Evolutionary conservation across 2,888 invertebrate genomes (phyloP).

Genomic region (Stenodera caucasica): DNA sequence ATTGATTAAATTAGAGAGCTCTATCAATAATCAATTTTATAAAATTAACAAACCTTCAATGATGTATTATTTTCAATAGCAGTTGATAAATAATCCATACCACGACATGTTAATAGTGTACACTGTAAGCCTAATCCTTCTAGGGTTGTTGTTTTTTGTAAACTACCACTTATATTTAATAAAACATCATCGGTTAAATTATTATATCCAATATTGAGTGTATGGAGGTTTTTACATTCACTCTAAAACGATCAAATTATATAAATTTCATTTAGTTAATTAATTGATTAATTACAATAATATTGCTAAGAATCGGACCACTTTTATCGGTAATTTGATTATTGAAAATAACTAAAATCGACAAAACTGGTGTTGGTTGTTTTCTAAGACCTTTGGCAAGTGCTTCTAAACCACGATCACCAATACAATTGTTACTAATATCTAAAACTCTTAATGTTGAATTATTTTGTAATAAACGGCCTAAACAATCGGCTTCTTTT

Average conservation of each 20-base stretch:
- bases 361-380: constrained; percentile 42
- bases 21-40: background rate
- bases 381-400: constrained; percentile 47
- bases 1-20: constrained; percentile 22
- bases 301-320: constrained; percentile 45
- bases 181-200: constrained; percentile 50
- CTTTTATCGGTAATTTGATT: constrained; percentile 52
- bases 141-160: constrained; percentile 40
- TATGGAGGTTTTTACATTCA: constrained; percentile 48
- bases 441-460: constrained; percentile 47
- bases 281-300: constrained; percentile 44
- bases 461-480: constrained; percentile 45
- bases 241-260: constrained; percentile 38
- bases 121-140: constrained; percentile 52
- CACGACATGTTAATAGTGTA: constrained; percentile 50
- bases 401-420: constrained; percentile 50
- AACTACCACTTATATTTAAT: constrained; percentile 39
- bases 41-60: constrained; percentile 35
- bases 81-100: constrained; percentile 43
- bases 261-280: background rate
- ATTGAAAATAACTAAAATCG: constrained; percentile 49
- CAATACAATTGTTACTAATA: constrained; percentile 51
- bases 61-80: constrained; percentile 47
- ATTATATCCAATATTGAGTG: constrained; percentile 51
- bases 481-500: constrained; percentile 50